phyloP scores from a whole-genome alignment of 2,888 invertebrate genomes.

The Leptopilina myrica region DNA sequence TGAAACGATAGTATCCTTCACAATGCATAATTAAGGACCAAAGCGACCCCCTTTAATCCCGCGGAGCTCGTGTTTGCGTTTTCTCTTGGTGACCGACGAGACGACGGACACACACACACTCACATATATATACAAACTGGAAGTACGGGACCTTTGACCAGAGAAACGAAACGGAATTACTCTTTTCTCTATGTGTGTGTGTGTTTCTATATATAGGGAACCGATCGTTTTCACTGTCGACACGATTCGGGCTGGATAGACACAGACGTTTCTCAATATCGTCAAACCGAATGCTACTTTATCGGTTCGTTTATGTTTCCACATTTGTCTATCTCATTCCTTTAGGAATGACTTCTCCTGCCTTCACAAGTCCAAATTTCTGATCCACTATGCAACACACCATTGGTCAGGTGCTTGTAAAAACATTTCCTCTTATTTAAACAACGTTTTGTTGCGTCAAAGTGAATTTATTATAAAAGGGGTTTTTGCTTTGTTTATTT shows the following conservation, averaged over 20 bases:
- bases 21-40: conserved; percentile 70
- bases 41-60: conserved; percentile 68
- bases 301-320: conserved; percentile 55
- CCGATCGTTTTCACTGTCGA: conserved; percentile 64
- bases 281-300: conserved; percentile 49
- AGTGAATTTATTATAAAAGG: conserved; percentile 20
- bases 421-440: conserved; percentile 29
- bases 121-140: conserved; percentile 8
- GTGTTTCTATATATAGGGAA: conserved; percentile 52
- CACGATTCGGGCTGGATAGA: conserved; percentile 68
- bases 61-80: conserved; percentile 67
- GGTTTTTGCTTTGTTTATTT: too few relatives aligned
- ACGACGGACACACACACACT: conserved; percentile 28
- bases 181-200: conserved; percentile 53
- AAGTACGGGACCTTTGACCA: conserved; percentile 64
- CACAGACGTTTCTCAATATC: conserved; percentile 60
- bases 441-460: conserved; percentile 18
- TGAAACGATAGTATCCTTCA: conserved; percentile 61
- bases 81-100: conserved; percentile 60
- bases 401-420: conserved; percentile 13
- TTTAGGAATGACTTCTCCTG: not conserved
- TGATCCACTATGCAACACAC: conserved; percentile 8
- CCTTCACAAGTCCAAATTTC: conserved; percentile 17
- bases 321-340: conserved; percentile 44
- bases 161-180: conserved; percentile 62